Conservation (phyloP, 2,113 vertebrate species). For the Ancistrus triradiatus region DNA sequence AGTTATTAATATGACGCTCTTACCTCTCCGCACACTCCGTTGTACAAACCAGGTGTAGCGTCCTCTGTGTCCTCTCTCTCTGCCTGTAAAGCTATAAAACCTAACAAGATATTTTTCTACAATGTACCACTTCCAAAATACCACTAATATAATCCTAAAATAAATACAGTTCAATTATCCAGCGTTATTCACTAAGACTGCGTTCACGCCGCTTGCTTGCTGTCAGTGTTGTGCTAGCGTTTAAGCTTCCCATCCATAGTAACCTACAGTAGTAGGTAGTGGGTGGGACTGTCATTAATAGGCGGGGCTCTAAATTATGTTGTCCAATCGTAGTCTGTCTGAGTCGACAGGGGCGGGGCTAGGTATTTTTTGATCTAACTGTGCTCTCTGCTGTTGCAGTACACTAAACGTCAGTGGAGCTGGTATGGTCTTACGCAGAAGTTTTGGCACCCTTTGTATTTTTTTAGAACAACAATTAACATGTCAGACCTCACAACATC, state of each 20-base stretch:
- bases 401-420: neutral
- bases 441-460: too few relatives aligned
- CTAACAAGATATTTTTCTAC: too few relatives aligned
- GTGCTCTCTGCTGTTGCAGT: conserved; percentile 32
- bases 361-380: conserved; percentile 3
- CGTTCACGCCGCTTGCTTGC: neutral
- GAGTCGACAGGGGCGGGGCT: conserved; percentile 1
- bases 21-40: too few relatives aligned
- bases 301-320: neutral
- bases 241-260: conserved; percentile 2
- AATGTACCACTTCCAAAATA: too few relatives aligned
- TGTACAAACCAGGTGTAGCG: too few relatives aligned
- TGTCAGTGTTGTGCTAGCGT: conserved; percentile 1
- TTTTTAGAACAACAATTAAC: too few relatives aligned
- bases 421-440: too few relatives aligned
- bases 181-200: neutral
- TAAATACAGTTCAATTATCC: neutral
- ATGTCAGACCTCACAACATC: too few relatives aligned
- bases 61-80: too few relatives aligned
- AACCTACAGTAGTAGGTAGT: conserved; percentile 15
- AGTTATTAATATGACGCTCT: too few relatives aligned
- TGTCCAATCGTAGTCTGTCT: neutral
- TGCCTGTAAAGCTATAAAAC: too few relatives aligned
- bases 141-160: too few relatives aligned
- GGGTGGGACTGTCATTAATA: neutral